A percentile compares a stretch with the other conserved stretches of the same genome.
Conservation (phyloP, 2,797 vertebrate genomes). For the Apogon hyalosoma region DNA sequence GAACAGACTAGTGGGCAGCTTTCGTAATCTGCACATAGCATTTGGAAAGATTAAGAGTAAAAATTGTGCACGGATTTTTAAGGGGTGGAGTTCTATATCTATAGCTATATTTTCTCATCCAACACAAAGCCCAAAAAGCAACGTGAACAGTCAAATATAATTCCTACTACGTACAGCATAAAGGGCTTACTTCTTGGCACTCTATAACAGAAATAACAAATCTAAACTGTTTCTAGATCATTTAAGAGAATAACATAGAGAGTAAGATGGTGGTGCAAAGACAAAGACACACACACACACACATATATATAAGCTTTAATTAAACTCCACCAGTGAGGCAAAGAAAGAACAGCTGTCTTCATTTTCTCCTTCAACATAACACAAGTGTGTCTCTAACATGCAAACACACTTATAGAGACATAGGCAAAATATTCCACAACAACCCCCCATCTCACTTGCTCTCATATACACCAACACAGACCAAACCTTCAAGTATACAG, state of each 20-base stretch:
- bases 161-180: constrained; percentile 1
- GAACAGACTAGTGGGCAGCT: constrained; percentile 1
- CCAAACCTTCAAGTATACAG: constrained; percentile 26
- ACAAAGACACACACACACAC: constrained; percentile 8
- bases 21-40: constrained; percentile 3
- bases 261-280: constrained; percentile 40
- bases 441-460: constrained; percentile 11
- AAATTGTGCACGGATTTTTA: not conserved
- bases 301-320: constrained; percentile 53
- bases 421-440: constrained; percentile 39
- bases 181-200: constrained; percentile 34
- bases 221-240: constrained; percentile 58
- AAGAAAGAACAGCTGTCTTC: constrained; percentile 77
- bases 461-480: constrained; percentile 44
- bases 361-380: constrained; percentile 51
- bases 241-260: constrained; percentile 56
- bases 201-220: constrained; percentile 54
- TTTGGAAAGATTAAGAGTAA: not conserved
- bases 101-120: constrained; percentile 1
- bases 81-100: not conserved
- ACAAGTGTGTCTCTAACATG: constrained; percentile 39
- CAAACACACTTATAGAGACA: constrained; percentile 41
- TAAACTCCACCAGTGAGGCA: constrained; percentile 78
- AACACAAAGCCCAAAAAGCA: not conserved
- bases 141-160: constrained; percentile 10